These are phyloP conservation scores for Cydia pomonella DNA, from an alignment of 1,140 invertebrate species.

Conservation along the genomic window DNA sequence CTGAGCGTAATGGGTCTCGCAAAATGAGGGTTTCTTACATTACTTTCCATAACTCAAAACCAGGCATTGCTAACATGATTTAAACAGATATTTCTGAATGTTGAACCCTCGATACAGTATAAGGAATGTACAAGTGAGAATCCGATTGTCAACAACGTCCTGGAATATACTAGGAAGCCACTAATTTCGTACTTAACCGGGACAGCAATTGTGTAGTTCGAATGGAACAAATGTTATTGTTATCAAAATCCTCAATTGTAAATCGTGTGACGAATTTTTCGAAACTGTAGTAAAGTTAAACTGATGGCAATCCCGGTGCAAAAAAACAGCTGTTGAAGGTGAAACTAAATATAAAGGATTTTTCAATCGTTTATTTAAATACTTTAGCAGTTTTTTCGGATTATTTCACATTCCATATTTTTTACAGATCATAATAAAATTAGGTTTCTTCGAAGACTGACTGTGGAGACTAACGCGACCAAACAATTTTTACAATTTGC, in stretches of 20 bases:
- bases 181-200: conserved; percentile 73
- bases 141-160: conserved; percentile 52
- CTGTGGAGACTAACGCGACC: conserved; percentile 60
- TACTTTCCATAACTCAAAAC: neutral
- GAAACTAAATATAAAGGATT: conserved; percentile 41
- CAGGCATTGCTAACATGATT: neutral
- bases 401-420: conserved; percentile 67
- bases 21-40: conserved; percentile 8
- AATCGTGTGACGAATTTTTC: conserved; percentile 56
- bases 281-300: conserved; percentile 41
- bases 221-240: conserved; percentile 58
- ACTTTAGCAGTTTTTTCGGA: conserved; percentile 45
- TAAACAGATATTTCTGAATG: neutral
- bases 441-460: conserved; percentile 75
- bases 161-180: conserved; percentile 47
- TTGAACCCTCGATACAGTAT: conserved; percentile 17
- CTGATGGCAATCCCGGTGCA: conserved; percentile 60
- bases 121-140: conserved; percentile 35
- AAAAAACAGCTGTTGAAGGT: conserved; percentile 38
- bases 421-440: conserved; percentile 63
- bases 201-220: conserved; percentile 72
- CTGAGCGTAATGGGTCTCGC: conserved; percentile 27
- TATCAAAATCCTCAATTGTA: conserved; percentile 62
- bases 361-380: conserved; percentile 45
- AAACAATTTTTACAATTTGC: conserved; percentile 43